Base-by-base conservation (phyloP, 2,113 vertebrate genomes). In the Xerus inauris region DNA sequence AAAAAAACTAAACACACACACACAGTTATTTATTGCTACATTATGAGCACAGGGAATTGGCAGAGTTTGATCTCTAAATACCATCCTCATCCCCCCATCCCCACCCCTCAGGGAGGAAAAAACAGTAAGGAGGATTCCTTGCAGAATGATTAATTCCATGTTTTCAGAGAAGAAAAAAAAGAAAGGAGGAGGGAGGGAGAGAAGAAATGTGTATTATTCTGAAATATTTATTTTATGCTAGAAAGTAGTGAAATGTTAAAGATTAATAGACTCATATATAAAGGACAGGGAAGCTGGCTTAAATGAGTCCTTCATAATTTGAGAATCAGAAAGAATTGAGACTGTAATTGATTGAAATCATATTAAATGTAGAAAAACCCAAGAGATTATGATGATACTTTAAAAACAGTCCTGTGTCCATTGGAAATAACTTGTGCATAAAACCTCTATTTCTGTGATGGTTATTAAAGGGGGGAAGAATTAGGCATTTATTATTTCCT, bases 311-410 rank as follows among this genome's bases (percentile, higher is more conserved):
- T 40, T 73, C 9, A 51, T 42, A 89, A 51, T 42, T 11, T 67
- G 65, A 89, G 47, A 80, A 92, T 67, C 22, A n/a, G 45, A 89
- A 93, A 54, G 45, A 95, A 64, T 87, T 16, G 49, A 87, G 38
- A 54, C 11, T 40, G 8, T 40, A 42, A 83, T 49, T n/a, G 42
- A 65, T 35, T 42, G 57, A 94, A 87, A 83, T 95, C 35, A 81
- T 4, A 86, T 42, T 45, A 87, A 77, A 64, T 47, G 76, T 10
- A 47, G 28, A 72, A 86, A 87, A 83, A 72, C 49, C 19, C 40
- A 89, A 5, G 28, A 67, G 24, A 69, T 81, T 95, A 62, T 87
- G 54, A 47, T 54, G 38, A 77, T 75, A 86, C 42, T 85, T 57
- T 57, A 71, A 19, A 76, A 65, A n/a, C n/a, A 81, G 9, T 57